These are phyloP conservation scores for Todiramphus saurophagus DNA, from an alignment of 2,113 vertebrate genomes.

Conservation along the genomic window DNA sequence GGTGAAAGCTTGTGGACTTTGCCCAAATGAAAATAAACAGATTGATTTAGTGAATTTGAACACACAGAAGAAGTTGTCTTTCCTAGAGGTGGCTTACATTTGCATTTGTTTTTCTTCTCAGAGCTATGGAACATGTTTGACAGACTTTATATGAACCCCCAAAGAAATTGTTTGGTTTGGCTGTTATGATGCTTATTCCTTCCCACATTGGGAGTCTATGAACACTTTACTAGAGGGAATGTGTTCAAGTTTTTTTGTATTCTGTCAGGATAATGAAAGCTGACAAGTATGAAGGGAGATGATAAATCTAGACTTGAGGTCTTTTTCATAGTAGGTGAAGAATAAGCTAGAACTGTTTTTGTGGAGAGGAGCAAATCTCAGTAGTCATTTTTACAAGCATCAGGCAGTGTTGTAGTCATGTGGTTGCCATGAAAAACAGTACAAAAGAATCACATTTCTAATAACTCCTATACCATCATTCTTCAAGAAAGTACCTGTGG, in stretches of 20 bases:
- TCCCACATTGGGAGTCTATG: not conserved
- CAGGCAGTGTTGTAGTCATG: not conserved
- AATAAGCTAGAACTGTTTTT: not conserved
- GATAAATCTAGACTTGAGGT: constrained; percentile 34
- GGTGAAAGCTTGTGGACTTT: not conserved
- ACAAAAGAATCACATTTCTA: not conserved
- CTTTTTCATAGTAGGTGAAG: constrained; percentile 20
- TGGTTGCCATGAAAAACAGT: not conserved
- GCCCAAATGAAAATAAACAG: not conserved
- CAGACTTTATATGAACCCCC: not conserved
- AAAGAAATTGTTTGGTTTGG: not conserved
- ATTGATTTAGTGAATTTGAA: not conserved
- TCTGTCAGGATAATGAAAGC: not conserved
- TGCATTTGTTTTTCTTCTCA: constrained; percentile 49
- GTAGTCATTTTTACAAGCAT: not conserved
- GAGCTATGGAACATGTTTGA: not conserved
- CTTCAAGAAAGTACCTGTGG: not conserved
- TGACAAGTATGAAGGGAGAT: not conserved
- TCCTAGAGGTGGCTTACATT: constrained; percentile 25
- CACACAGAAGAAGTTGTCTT: not conserved
- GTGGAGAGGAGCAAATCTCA: not conserved
- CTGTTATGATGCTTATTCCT: not conserved
- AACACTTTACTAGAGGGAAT: not conserved
- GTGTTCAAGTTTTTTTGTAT: not conserved
- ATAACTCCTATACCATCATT: not conserved